phyloP scores from a whole-genome alignment of 2,113 vertebrate species.

The Limanda limanda region DNA sequence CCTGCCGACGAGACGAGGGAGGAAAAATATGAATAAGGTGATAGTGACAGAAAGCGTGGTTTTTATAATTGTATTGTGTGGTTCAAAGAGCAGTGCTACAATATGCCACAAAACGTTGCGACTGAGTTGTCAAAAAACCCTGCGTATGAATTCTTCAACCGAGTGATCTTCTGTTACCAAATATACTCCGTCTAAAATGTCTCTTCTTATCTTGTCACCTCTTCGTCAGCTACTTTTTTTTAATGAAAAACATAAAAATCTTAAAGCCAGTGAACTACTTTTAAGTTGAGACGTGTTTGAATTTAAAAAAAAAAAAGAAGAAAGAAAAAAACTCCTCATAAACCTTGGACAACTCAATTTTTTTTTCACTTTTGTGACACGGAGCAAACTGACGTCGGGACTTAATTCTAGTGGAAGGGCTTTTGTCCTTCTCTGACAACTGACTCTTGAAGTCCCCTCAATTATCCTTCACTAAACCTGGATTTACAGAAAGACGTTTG shows the following conservation, averaged over 20 bases:
- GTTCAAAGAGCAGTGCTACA: constrained; percentile 7
- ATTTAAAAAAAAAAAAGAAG: constrained; percentile 19
- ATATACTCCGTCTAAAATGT: constrained; percentile 19
- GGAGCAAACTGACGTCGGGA: constrained; percentile 47
- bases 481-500: constrained; percentile 77
- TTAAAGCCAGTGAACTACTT: constrained; percentile 28
- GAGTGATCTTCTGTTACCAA: constrained; percentile 5
- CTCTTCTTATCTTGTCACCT: constrained; percentile 16
- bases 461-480: constrained; percentile 75
- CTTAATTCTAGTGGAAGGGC: constrained; percentile 59
- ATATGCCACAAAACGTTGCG: background rate
- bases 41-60: background rate
- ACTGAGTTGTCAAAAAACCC: constrained; percentile 5
- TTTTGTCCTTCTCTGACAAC: constrained; percentile 71
- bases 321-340: constrained; percentile 17
- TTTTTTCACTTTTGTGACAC: constrained; percentile 42
- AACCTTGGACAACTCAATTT: constrained; percentile 53
- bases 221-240: constrained; percentile 29
- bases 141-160: constrained; percentile 8
- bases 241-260: constrained; percentile 13
- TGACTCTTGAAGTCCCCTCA: constrained; percentile 63
- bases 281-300: constrained; percentile 42
- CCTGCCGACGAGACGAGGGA: background rate
- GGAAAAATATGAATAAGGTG: background rate
- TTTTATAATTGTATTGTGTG: background rate